Evolutionary conservation across 2,113 vertebrate species (phyloP).

Genomic region (Todiramphus saurophagus): DNA sequence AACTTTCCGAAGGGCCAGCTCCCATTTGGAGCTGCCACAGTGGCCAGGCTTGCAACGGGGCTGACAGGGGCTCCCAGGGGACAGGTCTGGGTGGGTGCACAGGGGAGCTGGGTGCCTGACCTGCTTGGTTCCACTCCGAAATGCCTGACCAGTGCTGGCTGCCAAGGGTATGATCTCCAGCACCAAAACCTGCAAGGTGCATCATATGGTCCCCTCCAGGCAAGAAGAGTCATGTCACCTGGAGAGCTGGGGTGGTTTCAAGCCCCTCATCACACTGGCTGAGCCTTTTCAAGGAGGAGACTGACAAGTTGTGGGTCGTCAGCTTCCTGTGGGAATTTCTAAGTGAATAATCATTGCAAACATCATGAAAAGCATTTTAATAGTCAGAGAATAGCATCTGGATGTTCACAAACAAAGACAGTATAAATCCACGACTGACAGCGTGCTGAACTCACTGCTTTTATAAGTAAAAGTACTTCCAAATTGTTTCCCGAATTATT

Average conservation of each 20-base stretch:
- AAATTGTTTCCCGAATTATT: slow-evolving; percentile 47
- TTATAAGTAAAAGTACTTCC: slow-evolving; percentile 47
- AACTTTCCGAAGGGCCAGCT: slow-evolving; percentile 7
- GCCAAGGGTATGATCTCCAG: accelerated
- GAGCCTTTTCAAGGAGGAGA: slow-evolving; percentile 18
- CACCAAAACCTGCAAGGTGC: not conserved
- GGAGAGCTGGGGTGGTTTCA: not conserved
- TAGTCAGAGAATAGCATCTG: slow-evolving; percentile 58
- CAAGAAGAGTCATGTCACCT: not conserved
- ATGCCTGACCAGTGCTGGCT: not conserved
- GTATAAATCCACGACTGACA: slow-evolving; percentile 45
- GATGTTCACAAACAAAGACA: slow-evolving; percentile 57
- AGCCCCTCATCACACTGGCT: not conserved
- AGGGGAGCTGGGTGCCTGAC: not conserved
- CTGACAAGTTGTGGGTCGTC: slow-evolving; percentile 35
- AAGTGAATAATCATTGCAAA: slow-evolving; percentile 58
- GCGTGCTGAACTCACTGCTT: slow-evolving; percentile 27
- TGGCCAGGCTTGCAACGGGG: not conserved
- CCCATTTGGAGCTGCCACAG: not conserved
- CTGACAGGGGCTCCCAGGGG: not conserved
- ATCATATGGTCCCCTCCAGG: accelerated
- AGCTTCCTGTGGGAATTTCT: slow-evolving; percentile 64
- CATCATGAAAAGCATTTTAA: slow-evolving; percentile 62
- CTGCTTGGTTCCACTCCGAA: not conserved
- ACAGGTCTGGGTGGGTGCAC: accelerated